A percentile compares a stretch with the other conserved stretches of the same genome.
phyloP scores from a whole-genome alignment of 2,888 invertebrate species.

The Athetis lepigone region DNA sequence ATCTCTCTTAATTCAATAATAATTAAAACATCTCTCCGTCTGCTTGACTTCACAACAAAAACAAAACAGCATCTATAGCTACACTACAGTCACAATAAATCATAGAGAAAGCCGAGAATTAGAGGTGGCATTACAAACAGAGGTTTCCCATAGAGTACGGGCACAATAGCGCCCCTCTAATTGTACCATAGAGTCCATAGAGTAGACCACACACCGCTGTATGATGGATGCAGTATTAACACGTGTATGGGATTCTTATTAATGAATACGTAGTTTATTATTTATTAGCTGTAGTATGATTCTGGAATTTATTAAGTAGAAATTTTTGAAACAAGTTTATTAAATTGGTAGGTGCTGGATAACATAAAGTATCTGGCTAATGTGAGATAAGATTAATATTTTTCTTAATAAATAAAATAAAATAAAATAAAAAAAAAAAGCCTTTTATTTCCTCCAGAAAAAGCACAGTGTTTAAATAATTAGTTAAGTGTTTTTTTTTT shows the following conservation, averaged over 20 bases:
- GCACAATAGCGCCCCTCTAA: slow-evolving; percentile 61
- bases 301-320: slow-evolving; percentile 33
- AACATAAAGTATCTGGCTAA: slow-evolving; percentile 3
- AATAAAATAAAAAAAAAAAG: no score
- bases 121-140: slow-evolving; percentile 61
- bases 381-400: not conserved
- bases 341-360: slow-evolving; percentile 10
- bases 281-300: slow-evolving; percentile 41
- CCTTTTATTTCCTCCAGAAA: no score
- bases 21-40: slow-evolving; percentile 41
- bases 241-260: slow-evolving; percentile 59
- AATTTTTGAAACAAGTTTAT: slow-evolving; percentile 28
- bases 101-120: slow-evolving; percentile 63
- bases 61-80: slow-evolving; percentile 39
- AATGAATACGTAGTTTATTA: slow-evolving; percentile 52
- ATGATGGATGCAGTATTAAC: slow-evolving; percentile 72
- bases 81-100: slow-evolving; percentile 56
- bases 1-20: slow-evolving; percentile 21
- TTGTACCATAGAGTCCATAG: slow-evolving; percentile 67
- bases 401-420: no score
- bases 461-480: no score
- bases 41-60: slow-evolving; percentile 14
- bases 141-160: slow-evolving; percentile 63
- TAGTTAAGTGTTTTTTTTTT: no score
- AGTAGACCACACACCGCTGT: slow-evolving; percentile 69